These are phyloP conservation scores for Schizopygopsis pylzovi DNA, from an alignment of 2,797 vertebrate species.

Conservation along the genomic window DNA sequence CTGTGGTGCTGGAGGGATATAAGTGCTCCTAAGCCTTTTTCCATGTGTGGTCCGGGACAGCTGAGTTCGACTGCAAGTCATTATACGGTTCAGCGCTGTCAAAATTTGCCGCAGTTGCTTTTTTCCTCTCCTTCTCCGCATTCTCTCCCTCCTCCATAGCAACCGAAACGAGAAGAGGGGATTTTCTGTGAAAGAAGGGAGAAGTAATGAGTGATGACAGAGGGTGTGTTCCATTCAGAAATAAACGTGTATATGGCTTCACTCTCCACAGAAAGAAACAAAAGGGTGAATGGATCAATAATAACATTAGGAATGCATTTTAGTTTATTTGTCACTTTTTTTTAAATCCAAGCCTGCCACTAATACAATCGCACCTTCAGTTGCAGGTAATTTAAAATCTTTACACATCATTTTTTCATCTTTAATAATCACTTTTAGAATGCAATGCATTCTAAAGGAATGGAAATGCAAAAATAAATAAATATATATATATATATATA, in stretches of 20 bases:
- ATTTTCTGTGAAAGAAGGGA: conserved; percentile 77
- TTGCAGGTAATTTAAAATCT: neutral
- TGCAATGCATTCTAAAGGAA: too few species aligned
- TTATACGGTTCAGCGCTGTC: conserved; percentile 55
- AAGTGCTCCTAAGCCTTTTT: conserved; percentile 67
- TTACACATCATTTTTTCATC: neutral
- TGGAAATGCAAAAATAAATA: too few species aligned
- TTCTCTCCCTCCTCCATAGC: conserved; percentile 80
- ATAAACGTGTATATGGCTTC: neutral
- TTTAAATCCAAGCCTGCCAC: neutral
- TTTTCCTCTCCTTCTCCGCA: conserved; percentile 76
- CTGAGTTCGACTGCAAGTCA: conserved; percentile 45
- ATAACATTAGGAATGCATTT: neutral
- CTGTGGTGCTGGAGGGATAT: neutral
- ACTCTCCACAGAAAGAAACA: neutral
- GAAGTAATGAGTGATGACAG: conserved; percentile 7
- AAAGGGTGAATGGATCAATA: neutral
- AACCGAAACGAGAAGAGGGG: conserved; percentile 77
- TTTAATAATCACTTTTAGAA: neutral
- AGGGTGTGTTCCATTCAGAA: neutral
- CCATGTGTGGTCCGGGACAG: conserved; percentile 62
- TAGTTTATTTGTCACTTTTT: neutral
- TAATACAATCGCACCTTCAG: neutral
- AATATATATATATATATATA: too few species aligned
- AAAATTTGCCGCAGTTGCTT: conserved; percentile 43